These are phyloP conservation scores for Diabrotica balteata DNA, from an alignment of 2,888 invertebrate species.

Conservation along the genomic window DNA sequence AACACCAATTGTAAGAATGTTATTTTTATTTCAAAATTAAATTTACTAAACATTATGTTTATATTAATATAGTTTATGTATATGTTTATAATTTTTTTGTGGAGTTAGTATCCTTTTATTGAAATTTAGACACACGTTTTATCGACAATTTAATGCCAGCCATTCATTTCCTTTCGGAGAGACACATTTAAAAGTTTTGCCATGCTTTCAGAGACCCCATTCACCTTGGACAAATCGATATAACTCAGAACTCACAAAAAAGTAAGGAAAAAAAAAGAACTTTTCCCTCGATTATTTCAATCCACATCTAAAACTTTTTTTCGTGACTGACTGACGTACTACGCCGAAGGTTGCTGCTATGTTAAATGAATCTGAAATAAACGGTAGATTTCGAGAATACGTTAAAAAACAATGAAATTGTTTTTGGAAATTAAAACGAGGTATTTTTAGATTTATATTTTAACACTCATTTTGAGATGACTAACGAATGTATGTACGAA, in stretches of 20 bases:
- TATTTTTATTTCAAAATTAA: too few species aligned
- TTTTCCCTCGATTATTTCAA: constrained; percentile 42
- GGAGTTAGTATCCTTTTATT: too few species aligned
- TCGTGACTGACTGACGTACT: constrained; percentile 54
- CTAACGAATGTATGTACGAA: too few species aligned
- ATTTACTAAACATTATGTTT: too few species aligned
- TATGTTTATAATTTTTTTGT: too few species aligned
- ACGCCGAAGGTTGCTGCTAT: constrained; percentile 44
- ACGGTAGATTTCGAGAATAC: constrained; percentile 53
- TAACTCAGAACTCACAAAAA: constrained; percentile 34
- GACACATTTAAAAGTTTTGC: not conserved
- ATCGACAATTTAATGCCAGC: not conserved
- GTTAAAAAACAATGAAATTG: too few species aligned
- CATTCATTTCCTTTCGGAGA: not conserved
- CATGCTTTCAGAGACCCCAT: constrained; percentile 5
- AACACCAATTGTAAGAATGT: too few species aligned
- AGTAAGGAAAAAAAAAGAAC: constrained; percentile 27
- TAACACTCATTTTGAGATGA: too few species aligned
- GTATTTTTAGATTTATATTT: too few species aligned
- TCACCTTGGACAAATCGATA: constrained; percentile 10
- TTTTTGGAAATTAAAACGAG: too few species aligned
- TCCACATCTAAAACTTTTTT: constrained; percentile 47
- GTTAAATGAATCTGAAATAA: constrained; percentile 62
- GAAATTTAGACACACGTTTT: too few species aligned
- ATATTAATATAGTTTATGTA: too few species aligned